These are phyloP conservation scores for Ryuthela nishihirai DNA, from an alignment of 2,888 invertebrate genomes.

Conservation along the genomic window DNA sequence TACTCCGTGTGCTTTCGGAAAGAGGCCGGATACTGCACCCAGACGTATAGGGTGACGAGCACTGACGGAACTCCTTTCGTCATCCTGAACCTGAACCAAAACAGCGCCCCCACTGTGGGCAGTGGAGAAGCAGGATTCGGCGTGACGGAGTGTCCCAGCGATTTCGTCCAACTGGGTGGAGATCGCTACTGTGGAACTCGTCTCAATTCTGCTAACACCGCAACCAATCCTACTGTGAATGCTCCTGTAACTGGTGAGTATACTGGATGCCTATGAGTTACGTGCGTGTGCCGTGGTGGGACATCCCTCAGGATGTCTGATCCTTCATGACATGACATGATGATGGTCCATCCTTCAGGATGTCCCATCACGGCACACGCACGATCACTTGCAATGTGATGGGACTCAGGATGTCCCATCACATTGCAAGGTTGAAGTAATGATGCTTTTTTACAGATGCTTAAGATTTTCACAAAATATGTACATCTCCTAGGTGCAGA, in stretches of 20 bases:
- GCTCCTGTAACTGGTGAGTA: constrained; percentile 34
- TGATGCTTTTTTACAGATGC: too few relatives aligned
- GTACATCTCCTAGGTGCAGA: too few relatives aligned
- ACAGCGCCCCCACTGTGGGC: constrained; percentile 18
- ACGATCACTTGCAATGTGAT: too few relatives aligned
- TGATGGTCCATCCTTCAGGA: too few relatives aligned
- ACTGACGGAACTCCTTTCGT: constrained; percentile 8
- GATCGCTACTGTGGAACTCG: constrained; percentile 40
- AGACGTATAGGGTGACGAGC: constrained; percentile 48
- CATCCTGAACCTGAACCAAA: constrained; percentile 20
- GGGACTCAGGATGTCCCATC: too few relatives aligned
- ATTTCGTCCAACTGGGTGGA: constrained; percentile 36
- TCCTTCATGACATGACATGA: too few relatives aligned
- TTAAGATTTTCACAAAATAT: too few relatives aligned
- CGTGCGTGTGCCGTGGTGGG: too few relatives aligned
- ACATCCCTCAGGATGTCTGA: too few relatives aligned
- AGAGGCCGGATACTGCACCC: constrained; percentile 81
- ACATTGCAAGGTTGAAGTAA: too few relatives aligned
- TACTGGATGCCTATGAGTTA: too few relatives aligned
- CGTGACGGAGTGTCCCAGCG: constrained; percentile 25
- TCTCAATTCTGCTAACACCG: constrained; percentile 27
- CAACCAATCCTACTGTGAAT: constrained; percentile 25
- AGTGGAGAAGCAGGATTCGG: constrained; percentile 36
- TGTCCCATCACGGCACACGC: too few relatives aligned
- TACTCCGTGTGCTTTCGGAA: constrained; percentile 80